Evolutionary conservation across 2,888 invertebrate genomes (phyloP).

Genomic region (Amiota mariae): DNA sequence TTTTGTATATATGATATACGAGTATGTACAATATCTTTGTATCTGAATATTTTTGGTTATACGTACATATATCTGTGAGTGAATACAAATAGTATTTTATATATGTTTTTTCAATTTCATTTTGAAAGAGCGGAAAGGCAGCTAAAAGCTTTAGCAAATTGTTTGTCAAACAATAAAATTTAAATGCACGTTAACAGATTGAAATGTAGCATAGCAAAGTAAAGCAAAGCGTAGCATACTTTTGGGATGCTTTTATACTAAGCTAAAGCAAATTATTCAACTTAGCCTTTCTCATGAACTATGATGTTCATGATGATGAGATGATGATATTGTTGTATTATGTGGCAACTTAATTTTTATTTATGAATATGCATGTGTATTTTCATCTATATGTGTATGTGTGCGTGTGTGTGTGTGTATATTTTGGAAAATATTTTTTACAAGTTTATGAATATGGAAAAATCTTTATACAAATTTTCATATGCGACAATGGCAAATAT

Average conservation of each 20-base stretch:
- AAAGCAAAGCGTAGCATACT: neutral
- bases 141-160: constrained; percentile 27
- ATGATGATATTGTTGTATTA: neutral
- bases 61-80: neutral
- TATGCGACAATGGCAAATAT: neutral
- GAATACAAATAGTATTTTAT: neutral
- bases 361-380: neutral
- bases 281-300: neutral
- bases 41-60: neutral
- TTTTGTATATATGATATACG: too few relatives aligned
- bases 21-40: too few relatives aligned
- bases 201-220: constrained; percentile 8
- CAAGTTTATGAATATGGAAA: neutral
- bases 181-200: constrained; percentile 28
- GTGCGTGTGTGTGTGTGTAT: neutral
- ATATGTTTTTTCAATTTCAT: constrained; percentile 21
- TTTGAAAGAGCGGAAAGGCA: neutral
- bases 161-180: constrained; percentile 30
- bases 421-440: neutral
- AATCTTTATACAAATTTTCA: neutral
- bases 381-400: too few relatives aligned
- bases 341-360: constrained; percentile 15
- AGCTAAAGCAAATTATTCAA: neutral
- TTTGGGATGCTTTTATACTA: neutral
- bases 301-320: neutral